phyloP scores from a whole-genome alignment of 1,140 invertebrate species.

The Caerostris extrusa region DNA sequence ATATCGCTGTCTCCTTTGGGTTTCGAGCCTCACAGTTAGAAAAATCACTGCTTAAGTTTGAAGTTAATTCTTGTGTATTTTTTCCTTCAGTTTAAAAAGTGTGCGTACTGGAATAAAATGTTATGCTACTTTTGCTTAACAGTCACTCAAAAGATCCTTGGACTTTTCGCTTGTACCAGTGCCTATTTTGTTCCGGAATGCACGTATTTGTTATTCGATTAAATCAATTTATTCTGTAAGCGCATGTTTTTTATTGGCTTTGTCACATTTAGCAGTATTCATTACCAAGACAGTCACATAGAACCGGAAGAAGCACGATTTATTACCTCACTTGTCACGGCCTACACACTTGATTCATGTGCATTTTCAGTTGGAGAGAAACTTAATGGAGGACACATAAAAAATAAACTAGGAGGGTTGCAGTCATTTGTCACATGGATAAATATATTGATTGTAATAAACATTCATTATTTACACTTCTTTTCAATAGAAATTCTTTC shows the following conservation, averaged over 20 bases:
- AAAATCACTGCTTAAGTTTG: no score
- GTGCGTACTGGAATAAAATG: no score
- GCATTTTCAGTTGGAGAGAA: neutral
- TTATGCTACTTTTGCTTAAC: no score
- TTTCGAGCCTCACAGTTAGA: no score
- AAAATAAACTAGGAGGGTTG: neutral
- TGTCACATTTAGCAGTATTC: conserved; percentile 20
- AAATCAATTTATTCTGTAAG: conserved; percentile 28
- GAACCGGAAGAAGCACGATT: conserved; percentile 36
- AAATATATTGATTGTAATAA: neutral
- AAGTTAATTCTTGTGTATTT: no score
- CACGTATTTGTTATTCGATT: conserved; percentile 29
- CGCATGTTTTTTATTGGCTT: conserved; percentile 21
- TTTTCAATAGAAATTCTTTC: neutral
- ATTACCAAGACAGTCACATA: conserved; percentile 36
- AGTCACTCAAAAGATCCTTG: neutral
- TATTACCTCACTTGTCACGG: neutral
- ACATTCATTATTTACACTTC: conserved; percentile 4
- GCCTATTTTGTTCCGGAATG: neutral
- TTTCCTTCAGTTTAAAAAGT: no score
- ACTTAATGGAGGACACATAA: neutral
- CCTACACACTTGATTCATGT: neutral
- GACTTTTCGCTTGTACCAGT: neutral
- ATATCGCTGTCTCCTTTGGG: no score
- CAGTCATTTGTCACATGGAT: neutral